Evolutionary conservation across 2,888 invertebrate species (phyloP).

Genomic region (Hanleya hanleyi): DNA sequence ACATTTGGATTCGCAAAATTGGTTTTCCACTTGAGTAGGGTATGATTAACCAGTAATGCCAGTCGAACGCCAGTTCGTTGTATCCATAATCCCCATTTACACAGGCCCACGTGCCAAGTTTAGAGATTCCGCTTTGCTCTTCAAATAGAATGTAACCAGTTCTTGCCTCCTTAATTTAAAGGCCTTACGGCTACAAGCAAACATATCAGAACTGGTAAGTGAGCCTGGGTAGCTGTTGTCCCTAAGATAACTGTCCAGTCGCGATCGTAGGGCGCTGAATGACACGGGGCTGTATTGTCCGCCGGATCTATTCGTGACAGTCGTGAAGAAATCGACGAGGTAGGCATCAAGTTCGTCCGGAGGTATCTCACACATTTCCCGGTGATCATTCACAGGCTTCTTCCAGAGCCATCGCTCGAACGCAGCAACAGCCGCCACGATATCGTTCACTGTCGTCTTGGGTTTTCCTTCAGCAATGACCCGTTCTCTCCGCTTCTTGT

Average conservation of each 20-base stretch:
- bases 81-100: no score
- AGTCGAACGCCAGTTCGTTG: no score
- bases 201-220: neutral
- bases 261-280: neutral
- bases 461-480: neutral
- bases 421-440: neutral
- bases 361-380: neutral
- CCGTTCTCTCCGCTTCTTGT: neutral
- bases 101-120: no score
- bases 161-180: neutral
- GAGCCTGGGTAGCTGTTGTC: neutral
- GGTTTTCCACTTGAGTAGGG: no score
- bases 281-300: neutral
- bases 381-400: neutral
- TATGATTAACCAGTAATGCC: no score
- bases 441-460: neutral
- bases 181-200: neutral
- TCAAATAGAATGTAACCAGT: no score
- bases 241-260: conserved; percentile 1
- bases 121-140: no score
- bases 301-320: neutral
- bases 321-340: neutral
- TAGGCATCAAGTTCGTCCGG: neutral
- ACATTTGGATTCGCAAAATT: no score
- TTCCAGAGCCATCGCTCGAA: neutral